Base-by-base conservation (phyloP, 2,113 vertebrate species). In the Platanista minor region DNA sequence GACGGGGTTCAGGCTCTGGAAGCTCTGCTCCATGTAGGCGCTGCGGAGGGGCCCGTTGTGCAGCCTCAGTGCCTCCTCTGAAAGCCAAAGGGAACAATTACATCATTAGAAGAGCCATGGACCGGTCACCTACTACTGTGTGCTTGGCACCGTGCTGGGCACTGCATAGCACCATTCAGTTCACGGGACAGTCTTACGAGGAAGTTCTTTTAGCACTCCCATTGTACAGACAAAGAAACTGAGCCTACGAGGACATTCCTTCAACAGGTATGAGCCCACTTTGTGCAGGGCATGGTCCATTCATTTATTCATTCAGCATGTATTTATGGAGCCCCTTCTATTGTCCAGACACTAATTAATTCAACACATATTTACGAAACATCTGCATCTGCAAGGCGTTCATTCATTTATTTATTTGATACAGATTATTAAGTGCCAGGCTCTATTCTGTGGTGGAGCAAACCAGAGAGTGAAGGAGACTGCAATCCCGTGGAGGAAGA, bases 21-120 rank as follows among this genome's bases (percentile, higher is more conserved):
- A 99, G 89, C 99, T 99, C 98, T 99, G 99, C 98, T 99, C 99
- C 99, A 99, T 99, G 98, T 99, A 99, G 31, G 99, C 98, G n/a
- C 99, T 99, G 98, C 99, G 99, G 0, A 97, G 98, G 0, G 99
- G 99, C 6, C 99, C 99, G 0, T 98, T 98, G 98, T 99, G 99
- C 12, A 99, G 94, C 98, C 98, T 99, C 94, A 99, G 21, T 0
- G 99, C 98, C 91, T 99, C 99, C 90, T 99, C 99, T 99, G 99
- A 29, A 98, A 98, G 97, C 8, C 96, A 71, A 98, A 92, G 92
- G 95, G 90, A 89, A 95, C 7, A 77, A 69, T 36, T 0, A 15
- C 12, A 1, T 8, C 2, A 25, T 85, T 8, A 84, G 81, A 29
- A 27, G 64, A 27, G 66, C 14, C 6, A 8, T 0, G 0, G 2